phyloP scores from a whole-genome alignment of 2,797 vertebrate genomes.

The Coccyzus lansbergi region DNA sequence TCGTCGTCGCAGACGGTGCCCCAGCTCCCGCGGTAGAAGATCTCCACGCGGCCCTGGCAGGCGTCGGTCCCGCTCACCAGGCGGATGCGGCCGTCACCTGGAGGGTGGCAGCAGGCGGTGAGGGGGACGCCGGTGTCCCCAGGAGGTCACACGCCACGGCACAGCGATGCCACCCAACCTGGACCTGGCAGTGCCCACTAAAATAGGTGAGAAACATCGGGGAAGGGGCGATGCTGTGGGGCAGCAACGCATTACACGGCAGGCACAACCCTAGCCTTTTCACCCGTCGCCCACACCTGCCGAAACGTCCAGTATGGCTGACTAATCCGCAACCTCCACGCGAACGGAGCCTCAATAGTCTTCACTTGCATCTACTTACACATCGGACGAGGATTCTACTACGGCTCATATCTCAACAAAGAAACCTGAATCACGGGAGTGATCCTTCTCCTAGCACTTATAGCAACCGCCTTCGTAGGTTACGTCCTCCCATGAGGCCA shows the following conservation, averaged over 20 bases:
- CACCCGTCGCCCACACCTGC: no score
- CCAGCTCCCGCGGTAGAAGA: constrained; percentile 89
- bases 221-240: neutral
- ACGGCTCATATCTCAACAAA: no score
- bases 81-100: constrained; percentile 89
- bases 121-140: neutral
- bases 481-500: no score
- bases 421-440: no score
- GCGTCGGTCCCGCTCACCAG: constrained; percentile 81
- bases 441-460: no score
- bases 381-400: no score
- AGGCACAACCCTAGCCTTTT: no score
- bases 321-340: no score
- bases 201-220: rapidly evolving
- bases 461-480: no score
- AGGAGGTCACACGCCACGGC: neutral
- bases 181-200: rapidly evolving
- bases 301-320: no score
- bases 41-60: constrained; percentile 93
- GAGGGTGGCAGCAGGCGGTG: neutral
- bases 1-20: constrained; percentile 96
- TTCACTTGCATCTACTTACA: no score
- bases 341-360: no score
- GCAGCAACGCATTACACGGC: rapidly evolving
- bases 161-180: rapidly evolving